Evolutionary conservation across 2,888 invertebrate species (phyloP).

Genomic region (Pseudolycoriella hygida): DNA sequence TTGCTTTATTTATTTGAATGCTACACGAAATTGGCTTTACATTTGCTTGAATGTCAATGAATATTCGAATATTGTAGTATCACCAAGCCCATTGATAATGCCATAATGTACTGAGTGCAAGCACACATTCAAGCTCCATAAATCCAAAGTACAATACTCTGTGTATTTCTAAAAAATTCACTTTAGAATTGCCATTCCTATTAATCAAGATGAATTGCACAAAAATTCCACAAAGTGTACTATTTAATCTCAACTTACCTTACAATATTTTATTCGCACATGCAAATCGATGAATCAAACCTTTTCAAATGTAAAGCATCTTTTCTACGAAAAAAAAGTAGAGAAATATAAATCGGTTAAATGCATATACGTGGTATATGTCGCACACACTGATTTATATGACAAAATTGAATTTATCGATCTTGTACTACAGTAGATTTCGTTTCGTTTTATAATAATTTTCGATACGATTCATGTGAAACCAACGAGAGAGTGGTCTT

Average conservation of each 20-base stretch:
- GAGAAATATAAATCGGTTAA: constrained; percentile 1
- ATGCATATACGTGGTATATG: constrained; percentile 4
- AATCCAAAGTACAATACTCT: too few relatives aligned
- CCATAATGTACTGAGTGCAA: too few relatives aligned
- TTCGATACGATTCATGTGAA: neutral
- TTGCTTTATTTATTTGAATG: too few relatives aligned
- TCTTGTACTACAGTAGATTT: constrained; percentile 2
- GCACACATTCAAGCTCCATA: too few relatives aligned
- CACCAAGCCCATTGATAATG: too few relatives aligned
- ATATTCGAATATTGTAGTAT: too few relatives aligned
- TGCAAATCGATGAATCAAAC: constrained; percentile 4
- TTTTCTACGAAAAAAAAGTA: too few relatives aligned
- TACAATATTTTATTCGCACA: constrained; percentile 1
- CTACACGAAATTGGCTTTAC: too few relatives aligned
- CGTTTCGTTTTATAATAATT: neutral
- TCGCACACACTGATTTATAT: constrained; percentile 6
- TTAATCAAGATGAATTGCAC: too few relatives aligned
- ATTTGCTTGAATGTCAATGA: too few relatives aligned
- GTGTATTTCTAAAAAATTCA: too few relatives aligned
- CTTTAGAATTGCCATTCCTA: too few relatives aligned
- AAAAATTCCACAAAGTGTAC: neutral
- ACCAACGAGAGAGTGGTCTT: neutral
- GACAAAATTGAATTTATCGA: constrained; percentile 7
- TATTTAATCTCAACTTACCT: neutral
- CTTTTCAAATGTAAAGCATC: neutral